These are phyloP conservation scores for Scytalopus superciliaris DNA, from an alignment of 2,113 vertebrate species.

Conservation along the genomic window DNA sequence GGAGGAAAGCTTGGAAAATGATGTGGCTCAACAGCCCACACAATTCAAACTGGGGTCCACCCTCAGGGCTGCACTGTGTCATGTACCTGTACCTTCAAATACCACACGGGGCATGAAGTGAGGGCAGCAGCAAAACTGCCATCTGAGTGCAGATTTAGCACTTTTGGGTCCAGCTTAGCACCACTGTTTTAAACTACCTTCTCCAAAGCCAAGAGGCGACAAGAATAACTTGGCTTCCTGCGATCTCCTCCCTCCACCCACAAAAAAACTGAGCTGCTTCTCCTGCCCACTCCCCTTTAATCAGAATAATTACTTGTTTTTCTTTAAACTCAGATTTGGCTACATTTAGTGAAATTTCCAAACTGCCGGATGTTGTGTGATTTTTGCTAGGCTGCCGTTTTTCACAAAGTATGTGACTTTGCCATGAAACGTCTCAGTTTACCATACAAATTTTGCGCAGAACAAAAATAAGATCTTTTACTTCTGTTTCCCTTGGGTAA, in stretches of 20 bases:
- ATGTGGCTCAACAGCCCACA: background rate
- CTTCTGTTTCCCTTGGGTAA: constrained; percentile 29
- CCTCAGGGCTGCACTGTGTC: background rate
- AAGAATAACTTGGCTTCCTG: constrained; percentile 44
- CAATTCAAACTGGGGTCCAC: background rate
- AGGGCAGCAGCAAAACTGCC: background rate
- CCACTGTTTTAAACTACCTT: background rate
- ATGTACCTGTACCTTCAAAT: background rate
- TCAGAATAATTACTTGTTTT: constrained; percentile 71
- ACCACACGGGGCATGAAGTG: background rate
- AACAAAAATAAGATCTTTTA: constrained; percentile 67
- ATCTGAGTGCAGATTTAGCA: background rate
- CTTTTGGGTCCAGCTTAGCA: background rate
- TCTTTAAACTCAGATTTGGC: constrained; percentile 65
- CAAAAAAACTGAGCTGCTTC: constrained; percentile 47
- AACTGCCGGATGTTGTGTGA: constrained; percentile 66
- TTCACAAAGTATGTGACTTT: constrained; percentile 60
- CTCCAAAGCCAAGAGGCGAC: constrained; percentile 4
- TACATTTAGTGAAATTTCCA: constrained; percentile 63
- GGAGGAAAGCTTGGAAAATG: background rate
- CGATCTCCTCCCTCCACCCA: constrained; percentile 32
- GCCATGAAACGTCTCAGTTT: constrained; percentile 67
- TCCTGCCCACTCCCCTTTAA: constrained; percentile 60
- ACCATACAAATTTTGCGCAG: constrained; percentile 59
- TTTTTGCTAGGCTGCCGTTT: constrained; percentile 63